phyloP scores from a whole-genome alignment of 2,888 invertebrate genomes.

The Rhabditoides inermis region DNA sequence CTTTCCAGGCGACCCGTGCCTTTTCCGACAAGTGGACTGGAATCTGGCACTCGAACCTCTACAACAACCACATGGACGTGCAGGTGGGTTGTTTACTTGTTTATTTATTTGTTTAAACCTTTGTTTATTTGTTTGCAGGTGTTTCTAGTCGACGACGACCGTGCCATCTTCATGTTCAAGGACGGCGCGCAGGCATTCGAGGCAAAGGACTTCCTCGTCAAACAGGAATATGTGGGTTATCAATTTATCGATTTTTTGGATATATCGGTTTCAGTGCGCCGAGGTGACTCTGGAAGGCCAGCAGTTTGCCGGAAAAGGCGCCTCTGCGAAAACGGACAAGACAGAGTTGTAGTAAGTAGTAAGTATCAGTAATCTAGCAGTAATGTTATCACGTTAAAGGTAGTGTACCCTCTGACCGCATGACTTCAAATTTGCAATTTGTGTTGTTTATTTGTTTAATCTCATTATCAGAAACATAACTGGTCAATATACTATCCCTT shows the following conservation, averaged over 20 bases:
- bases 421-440: too few relatives aligned
- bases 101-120: not conserved
- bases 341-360: constrained; percentile 13
- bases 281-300: constrained; percentile 44
- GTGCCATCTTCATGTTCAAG: constrained; percentile 90
- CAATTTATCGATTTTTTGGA: not conserved
- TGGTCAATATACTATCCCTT: too few relatives aligned
- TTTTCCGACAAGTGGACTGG: constrained; percentile 64
- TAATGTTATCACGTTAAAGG: not conserved
- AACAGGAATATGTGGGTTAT: constrained; percentile 33
- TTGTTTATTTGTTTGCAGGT: constrained; percentile 55
- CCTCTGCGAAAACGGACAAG: constrained; percentile 8
- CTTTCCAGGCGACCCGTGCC: constrained; percentile 11
- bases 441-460: too few relatives aligned
- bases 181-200: constrained; percentile 69
- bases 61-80: constrained; percentile 91
- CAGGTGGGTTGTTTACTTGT: constrained; percentile 57
- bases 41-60: constrained; percentile 87
- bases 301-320: constrained; percentile 33
- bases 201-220: constrained; percentile 41
- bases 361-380: too few relatives aligned
- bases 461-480: too few relatives aligned
- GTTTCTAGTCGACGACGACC: constrained; percentile 79
- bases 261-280: not conserved
- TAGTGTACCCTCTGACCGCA: not conserved